phyloP scores from a whole-genome alignment of 2,888 invertebrate genomes.

The Deilephila porcellus region DNA sequence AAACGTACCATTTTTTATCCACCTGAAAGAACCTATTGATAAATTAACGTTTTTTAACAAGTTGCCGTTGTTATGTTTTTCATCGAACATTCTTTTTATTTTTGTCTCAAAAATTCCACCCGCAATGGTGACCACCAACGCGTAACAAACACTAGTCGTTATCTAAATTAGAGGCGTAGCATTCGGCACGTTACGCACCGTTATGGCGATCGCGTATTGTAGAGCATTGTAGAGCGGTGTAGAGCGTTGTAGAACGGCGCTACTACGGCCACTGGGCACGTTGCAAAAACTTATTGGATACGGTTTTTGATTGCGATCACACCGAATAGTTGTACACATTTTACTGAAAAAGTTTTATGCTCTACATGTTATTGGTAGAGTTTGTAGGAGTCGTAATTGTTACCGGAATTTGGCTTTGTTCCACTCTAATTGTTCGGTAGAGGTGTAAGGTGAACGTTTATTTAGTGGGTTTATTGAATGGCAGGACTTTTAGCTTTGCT shows the following conservation, averaged over 20 bases:
- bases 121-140: slow-evolving; percentile 3
- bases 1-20: no score
- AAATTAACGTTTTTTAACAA: no score
- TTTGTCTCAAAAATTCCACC: slow-evolving; percentile 5
- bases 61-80: no score
- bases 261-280: slow-evolving; percentile 4
- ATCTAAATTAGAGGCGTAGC: slow-evolving; percentile 38
- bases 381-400: neutral
- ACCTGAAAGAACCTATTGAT: no score
- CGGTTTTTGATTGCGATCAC: slow-evolving; percentile 23
- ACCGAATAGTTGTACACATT: slow-evolving; percentile 9
- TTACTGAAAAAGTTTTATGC: slow-evolving; percentile 17
- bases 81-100: no score
- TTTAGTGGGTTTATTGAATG: neutral
- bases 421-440: neutral
- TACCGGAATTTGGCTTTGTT: neutral
- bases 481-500: neutral
- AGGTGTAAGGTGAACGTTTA: neutral
- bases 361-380: neutral
- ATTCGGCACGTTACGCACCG: slow-evolving; percentile 13
- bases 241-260: slow-evolving; percentile 14
- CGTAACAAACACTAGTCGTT: slow-evolving; percentile 35
- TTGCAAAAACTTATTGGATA: slow-evolving; percentile 18
- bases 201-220: slow-evolving; percentile 23
- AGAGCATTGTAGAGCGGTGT: neutral